Evolutionary conservation across 2,888 invertebrate species (phyloP).

Genomic region (Helobdella robusta): DNA sequence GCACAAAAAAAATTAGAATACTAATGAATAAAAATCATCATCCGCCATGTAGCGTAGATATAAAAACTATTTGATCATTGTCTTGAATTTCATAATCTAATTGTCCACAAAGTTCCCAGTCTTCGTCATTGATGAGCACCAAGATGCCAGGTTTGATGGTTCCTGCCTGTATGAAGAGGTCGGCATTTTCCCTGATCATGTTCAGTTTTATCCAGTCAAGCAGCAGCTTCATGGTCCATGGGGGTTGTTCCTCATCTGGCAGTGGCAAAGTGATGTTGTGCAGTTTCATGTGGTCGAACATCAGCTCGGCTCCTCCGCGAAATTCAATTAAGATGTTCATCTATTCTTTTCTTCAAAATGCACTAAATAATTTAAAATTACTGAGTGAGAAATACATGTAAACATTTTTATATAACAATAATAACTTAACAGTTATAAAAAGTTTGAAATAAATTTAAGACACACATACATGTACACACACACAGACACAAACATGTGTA

Average conservation of each 20-base stretch:
- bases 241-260: not conserved
- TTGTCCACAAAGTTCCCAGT: slow-evolving; percentile 74
- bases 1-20: not conserved
- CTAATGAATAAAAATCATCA: slow-evolving; percentile 33
- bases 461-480: no score
- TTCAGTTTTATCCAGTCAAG: slow-evolving; percentile 76
- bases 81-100: slow-evolving; percentile 49
- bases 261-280: slow-evolving; percentile 60
- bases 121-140: slow-evolving; percentile 83
- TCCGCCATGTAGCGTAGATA: slow-evolving; percentile 54
- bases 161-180: slow-evolving; percentile 53
- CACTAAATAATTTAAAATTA: no score
- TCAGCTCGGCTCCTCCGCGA: slow-evolving; percentile 81
- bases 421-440: no score
- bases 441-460: no score
- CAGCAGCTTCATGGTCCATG: slow-evolving; percentile 56
- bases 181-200: slow-evolving; percentile 70
- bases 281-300: slow-evolving; percentile 72
- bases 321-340: slow-evolving; percentile 30
- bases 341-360: not conserved
- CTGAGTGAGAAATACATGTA: no score
- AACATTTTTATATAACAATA: no score
- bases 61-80: slow-evolving; percentile 51
- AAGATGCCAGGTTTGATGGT: slow-evolving; percentile 75
- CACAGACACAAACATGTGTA: no score